Evolutionary conservation across 2,888 invertebrate genomes (phyloP).

Genomic region (Patella caerulea): DNA sequence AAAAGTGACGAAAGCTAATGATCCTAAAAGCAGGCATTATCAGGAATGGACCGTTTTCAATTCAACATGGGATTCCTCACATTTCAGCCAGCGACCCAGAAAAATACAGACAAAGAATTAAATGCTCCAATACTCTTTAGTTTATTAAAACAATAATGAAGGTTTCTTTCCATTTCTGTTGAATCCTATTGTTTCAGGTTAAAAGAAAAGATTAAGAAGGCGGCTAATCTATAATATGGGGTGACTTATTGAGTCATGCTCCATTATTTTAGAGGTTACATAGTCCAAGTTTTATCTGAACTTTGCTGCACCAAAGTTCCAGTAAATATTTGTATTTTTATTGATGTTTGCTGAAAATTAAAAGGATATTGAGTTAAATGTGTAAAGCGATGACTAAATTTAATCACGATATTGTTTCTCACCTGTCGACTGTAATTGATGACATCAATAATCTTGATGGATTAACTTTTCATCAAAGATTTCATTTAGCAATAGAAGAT

Average conservation of each 20-base stretch:
- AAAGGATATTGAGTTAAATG: background rate
- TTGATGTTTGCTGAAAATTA: too few relatives aligned
- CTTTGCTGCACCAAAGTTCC: too few relatives aligned
- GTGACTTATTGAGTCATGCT: too few relatives aligned
- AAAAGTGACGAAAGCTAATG: conserved; percentile 26
- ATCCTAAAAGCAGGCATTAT: conserved; percentile 24
- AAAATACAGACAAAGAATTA: conserved; percentile 28
- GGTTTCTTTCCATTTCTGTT: conserved; percentile 16
- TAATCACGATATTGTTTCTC: conserved; percentile 10
- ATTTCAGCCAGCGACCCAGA: conserved; percentile 26
- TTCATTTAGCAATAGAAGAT: background rate
- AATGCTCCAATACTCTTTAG: conserved; percentile 20
- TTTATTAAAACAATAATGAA: conserved; percentile 24
- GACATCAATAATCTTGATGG: conserved; percentile 9
- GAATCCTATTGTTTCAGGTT: too few relatives aligned
- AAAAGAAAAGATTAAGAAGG: too few relatives aligned
- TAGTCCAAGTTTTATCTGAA: too few relatives aligned
- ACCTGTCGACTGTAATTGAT: conserved; percentile 12
- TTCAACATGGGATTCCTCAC: conserved; percentile 19
- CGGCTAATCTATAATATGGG: too few relatives aligned
- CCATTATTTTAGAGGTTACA: too few relatives aligned
- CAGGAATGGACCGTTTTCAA: conserved; percentile 12
- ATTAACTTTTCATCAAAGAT: conserved; percentile 9
- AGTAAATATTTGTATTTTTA: too few relatives aligned
- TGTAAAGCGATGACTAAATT: conserved; percentile 3